Base-by-base conservation (phyloP, 2,888 invertebrate species). In the Drosophila picticornis region DNA sequence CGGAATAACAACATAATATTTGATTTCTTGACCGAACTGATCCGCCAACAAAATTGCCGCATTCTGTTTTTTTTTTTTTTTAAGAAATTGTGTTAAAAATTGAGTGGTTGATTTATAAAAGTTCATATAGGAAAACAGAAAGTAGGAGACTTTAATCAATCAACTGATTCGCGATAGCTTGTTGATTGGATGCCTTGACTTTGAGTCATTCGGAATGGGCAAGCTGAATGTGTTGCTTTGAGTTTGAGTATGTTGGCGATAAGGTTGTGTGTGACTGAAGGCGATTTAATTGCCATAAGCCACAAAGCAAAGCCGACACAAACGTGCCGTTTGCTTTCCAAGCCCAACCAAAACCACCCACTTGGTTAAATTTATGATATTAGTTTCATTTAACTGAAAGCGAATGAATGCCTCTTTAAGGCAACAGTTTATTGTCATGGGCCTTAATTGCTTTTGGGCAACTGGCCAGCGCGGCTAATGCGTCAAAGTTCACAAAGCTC, bases 281-380 rank as follows among this genome's bases (percentile, higher is more conserved):
- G 72, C 77, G 63, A 63, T 83, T 83, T 68, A 72, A 78, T 70
- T 78, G 79, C 55, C 57, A 70, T 59, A 70, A 70, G 66, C 69
- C 78, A 38, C 56, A 74, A 69, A 70, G 56, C 72, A 82, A 65
- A 63, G 55, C 56, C 27, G 19, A 72, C 64, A 63, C 70, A 72
- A 62, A 60, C 40, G n/a, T 50, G 46, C 53, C 40, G 43, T 25
- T 46, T 46, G 22, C 31, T 48, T 31, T 16, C 29, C 31, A 31
- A 10, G 6, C 22, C 48, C 25, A 25, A 27, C 48, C 27, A 4
- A 40, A 11, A 11, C n/a, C 5, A 40, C 40, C 43, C 9, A 10
- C 22, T 43, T 59, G 46, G 32, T 63, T 58, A 11, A 65, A 68
- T 68, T 62, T 77, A 64, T 66, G 57, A 63, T 63, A 72, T 68